Percentiles rank a stretch among this genome's conserved stretches.
These are phyloP conservation scores for Peromyscus aztecus DNA, from an alignment of 2,797 vertebrate species.

Conservation along the genomic window DNA sequence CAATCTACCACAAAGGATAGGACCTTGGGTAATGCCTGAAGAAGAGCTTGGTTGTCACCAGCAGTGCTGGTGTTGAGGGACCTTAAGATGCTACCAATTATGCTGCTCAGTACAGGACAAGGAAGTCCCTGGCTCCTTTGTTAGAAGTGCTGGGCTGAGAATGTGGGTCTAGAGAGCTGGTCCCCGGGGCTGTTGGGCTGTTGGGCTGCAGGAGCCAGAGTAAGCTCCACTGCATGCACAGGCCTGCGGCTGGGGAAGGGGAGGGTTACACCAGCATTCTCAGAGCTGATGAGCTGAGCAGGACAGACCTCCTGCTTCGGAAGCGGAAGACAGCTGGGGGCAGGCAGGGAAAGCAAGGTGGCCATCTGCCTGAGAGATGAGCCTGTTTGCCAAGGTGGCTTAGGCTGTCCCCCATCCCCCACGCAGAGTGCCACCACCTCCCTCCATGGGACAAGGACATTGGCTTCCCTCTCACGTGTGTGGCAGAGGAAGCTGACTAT, in stretches of 20 bases:
- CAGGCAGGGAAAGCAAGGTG: not conserved
- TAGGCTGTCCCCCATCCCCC: not conserved
- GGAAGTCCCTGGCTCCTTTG: not conserved
- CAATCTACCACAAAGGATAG: no score
- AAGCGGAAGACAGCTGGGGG: not conserved
- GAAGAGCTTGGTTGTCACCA: not conserved
- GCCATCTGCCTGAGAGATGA: not conserved
- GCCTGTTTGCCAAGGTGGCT: not conserved
- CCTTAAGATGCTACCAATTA: not conserved
- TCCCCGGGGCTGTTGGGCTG: not conserved
- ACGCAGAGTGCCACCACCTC: not conserved
- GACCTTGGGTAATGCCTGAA: not conserved
- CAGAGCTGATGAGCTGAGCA: not conserved
- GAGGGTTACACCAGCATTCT: not conserved
- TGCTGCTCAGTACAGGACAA: not conserved
- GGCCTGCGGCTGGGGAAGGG: no score
- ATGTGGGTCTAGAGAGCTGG: not conserved
- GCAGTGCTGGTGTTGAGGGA: not conserved
- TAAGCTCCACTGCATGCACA: not conserved
- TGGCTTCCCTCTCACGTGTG: constrained; percentile 87
- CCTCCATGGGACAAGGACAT: constrained; percentile 79
- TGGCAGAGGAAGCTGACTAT: constrained; percentile 79
- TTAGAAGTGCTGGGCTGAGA: not conserved
- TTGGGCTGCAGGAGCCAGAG: not conserved
- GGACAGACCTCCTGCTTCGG: not conserved